phyloP scores from a whole-genome alignment of 2,113 vertebrate genomes.

The Serilophus lunatus region DNA sequence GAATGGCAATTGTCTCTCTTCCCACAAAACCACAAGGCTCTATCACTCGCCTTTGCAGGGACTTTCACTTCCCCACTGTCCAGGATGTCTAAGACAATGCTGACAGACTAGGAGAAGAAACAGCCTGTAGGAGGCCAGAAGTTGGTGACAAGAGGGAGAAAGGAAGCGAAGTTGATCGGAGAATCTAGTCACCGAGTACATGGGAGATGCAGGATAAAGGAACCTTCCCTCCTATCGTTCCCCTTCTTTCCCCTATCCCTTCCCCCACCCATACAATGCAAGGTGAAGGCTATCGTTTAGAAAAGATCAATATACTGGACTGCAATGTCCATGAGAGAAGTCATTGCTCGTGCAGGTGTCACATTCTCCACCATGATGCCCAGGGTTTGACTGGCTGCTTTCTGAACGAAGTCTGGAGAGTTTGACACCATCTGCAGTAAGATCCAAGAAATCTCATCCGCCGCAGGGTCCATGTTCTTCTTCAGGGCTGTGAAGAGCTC shows the following conservation, averaged over 20 bases:
- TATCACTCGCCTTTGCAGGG: background rate
- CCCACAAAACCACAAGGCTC: background rate
- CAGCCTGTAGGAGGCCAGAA: background rate
- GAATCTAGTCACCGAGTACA: background rate
- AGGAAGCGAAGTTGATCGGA: rapidly evolving
- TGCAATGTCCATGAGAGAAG: constrained; percentile 56
- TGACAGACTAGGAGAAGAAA: background rate
- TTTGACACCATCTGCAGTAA: constrained; percentile 68
- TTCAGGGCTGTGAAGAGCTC: constrained; percentile 64
- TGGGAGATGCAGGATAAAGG: background rate
- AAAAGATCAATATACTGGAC: constrained; percentile 50
- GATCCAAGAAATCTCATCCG: constrained; percentile 43
- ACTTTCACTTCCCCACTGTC: background rate
- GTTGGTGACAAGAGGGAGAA: background rate
- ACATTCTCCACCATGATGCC: constrained; percentile 60
- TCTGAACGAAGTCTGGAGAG: constrained; percentile 69
- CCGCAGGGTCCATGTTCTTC: constrained; percentile 70
- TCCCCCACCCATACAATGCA: background rate
- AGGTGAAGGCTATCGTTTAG: background rate
- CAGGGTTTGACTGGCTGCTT: constrained; percentile 45
- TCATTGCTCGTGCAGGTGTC: constrained; percentile 55
- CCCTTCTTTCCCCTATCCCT: background rate
- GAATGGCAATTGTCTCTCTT: background rate
- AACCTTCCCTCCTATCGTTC: background rate
- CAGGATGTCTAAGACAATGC: rapidly evolving